Evolutionary conservation across 1,140 invertebrate species (phyloP), one percentile per base, ranked within the genome.

Genomic region (Tetranychus cinnabarinus): DNA sequence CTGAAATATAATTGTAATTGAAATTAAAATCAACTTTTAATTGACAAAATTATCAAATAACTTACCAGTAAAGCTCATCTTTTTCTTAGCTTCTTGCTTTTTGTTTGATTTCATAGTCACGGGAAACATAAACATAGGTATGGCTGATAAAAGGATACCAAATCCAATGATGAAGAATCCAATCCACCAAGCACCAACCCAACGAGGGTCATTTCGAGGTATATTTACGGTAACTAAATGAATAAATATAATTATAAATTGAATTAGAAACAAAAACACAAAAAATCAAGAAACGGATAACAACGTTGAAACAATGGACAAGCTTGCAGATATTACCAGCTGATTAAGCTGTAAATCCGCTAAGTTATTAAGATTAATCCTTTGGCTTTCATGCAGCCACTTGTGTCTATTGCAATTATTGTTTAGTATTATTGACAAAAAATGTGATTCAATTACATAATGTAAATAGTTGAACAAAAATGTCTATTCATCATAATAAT

Each of bases 151-250:
- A 13, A 66, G 58, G 6, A 69, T 62, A 7, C 58, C 34, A 13
- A 65, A 36, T 35, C 68, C 68, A 7, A 68, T 34, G 6, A 69
- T 59, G 5, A 69, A 48, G 56, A 67, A 69, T 13, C 68, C 68
- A 12, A 86, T 34, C 85, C 85, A 75, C 72, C 72, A 75, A 0
- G 71, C 72, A 58, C 74, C 73, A 3, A 74, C 69, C 72, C 71
- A 76, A n/a, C 71, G 64, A 0, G 74, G 72, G 64, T 72, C 72
- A 23, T 69, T 66, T 1, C 64, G 58, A 31, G 64, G 66, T 33
- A 74, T 64, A 34, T 60, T 63, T 23, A 69, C 67, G 47, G 42
- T 31, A 56, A 56, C 60, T 61, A 23, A 45, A 35, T 39, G 31
- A 35, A 1, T 13, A 23, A 13, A 13, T 35, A 31, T 34, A 56